These are phyloP conservation scores for Polypedilum pembai DNA, from an alignment of 1,140 invertebrate genomes.

Conservation along the genomic window DNA sequence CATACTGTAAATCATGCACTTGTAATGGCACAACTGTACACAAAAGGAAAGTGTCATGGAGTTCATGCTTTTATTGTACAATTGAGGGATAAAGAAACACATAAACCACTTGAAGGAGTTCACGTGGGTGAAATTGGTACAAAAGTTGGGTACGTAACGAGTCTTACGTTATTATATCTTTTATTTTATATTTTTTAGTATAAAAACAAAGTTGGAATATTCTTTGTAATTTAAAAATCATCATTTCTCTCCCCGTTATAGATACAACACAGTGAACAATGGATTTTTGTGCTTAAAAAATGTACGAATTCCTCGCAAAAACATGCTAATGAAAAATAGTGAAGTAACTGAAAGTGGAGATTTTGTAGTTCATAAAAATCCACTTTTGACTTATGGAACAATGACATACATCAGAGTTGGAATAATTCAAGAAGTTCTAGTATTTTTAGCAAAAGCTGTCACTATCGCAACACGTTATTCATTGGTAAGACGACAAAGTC, in stretches of 20 bases:
- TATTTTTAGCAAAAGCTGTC: slow-evolving; percentile 68
- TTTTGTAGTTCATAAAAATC: slow-evolving; percentile 73
- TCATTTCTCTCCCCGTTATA: too few relatives aligned
- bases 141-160: slow-evolving; percentile 73
- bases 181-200: too few relatives aligned
- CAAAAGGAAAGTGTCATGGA: slow-evolving; percentile 73
- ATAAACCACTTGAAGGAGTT: slow-evolving; percentile 77
- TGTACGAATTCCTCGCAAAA: slow-evolving; percentile 73
- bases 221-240: too few relatives aligned
- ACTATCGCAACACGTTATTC: slow-evolving; percentile 84
- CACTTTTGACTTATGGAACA: slow-evolving; percentile 84
- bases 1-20: slow-evolving; percentile 88
- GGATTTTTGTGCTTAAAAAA: slow-evolving; percentile 80
- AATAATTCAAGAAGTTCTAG: slow-evolving; percentile 62
- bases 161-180: too few relatives aligned
- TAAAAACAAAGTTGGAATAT: too few relatives aligned
- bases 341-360: slow-evolving; percentile 81
- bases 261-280: slow-evolving; percentile 82
- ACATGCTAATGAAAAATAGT: slow-evolving; percentile 92
- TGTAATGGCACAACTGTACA: slow-evolving; percentile 83
- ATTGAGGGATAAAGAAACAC: slow-evolving; percentile 76
- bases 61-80: slow-evolving; percentile 91
- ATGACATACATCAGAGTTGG: slow-evolving; percentile 90
- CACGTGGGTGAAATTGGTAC: slow-evolving; percentile 90
- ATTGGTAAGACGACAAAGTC: slow-evolving; percentile 79